These are phyloP conservation scores for Nasonia oneida DNA, from an alignment of 2,888 invertebrate species.

Conservation along the genomic window DNA sequence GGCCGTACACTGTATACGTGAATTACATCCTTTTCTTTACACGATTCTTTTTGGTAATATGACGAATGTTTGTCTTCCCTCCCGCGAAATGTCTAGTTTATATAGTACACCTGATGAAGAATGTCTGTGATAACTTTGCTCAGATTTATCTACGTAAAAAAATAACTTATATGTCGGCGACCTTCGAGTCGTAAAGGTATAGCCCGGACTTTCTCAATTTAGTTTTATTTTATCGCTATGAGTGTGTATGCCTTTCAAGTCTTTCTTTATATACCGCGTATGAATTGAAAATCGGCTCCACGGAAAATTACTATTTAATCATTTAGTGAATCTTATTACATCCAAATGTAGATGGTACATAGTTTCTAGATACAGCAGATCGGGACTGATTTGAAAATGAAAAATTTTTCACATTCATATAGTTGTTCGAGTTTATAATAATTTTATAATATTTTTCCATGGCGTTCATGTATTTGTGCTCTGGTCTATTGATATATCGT, in stretches of 20 bases:
- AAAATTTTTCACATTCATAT: neutral
- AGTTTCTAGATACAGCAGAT: neutral
- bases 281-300: neutral
- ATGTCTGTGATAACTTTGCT: constrained; percentile 69
- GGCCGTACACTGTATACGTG: constrained; percentile 66
- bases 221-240: neutral
- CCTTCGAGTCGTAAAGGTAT: constrained; percentile 55
- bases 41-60: neutral
- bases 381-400: neutral
- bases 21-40: constrained; percentile 35
- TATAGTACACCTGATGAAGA: constrained; percentile 35
- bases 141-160: constrained; percentile 72
- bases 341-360: neutral
- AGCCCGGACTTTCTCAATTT: constrained; percentile 43
- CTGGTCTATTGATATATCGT: neutral
- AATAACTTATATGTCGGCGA: constrained; percentile 75
- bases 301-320: constrained; percentile 21
- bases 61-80: constrained; percentile 1
- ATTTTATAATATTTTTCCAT: constrained; percentile 19
- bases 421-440: neutral
- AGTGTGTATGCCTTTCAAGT: constrained; percentile 3
- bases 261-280: neutral
- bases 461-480: neutral
- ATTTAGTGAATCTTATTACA: neutral
- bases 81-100: constrained; percentile 2